Percentiles rank a stretch among this genome's conserved stretches.
phyloP scores from a whole-genome alignment of 2,797 vertebrate genomes.

The Enteromius anoplus region DNA sequence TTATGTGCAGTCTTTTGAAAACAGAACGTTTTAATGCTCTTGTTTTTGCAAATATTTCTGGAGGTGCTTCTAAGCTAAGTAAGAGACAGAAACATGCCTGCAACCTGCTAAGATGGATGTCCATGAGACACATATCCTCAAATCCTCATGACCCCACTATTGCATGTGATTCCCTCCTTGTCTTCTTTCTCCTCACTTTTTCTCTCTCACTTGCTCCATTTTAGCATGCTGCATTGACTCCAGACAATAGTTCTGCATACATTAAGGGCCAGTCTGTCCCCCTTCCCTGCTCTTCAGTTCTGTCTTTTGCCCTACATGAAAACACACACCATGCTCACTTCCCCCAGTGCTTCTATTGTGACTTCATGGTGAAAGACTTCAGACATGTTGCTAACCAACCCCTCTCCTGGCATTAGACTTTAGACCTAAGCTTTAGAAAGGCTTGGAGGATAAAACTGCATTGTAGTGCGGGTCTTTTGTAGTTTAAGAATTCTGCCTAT shows the following conservation, averaged over 20 bases:
- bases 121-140: slow-evolving; percentile 54
- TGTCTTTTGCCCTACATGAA: slow-evolving; percentile 31
- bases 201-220: slow-evolving; percentile 64
- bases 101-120: slow-evolving; percentile 48
- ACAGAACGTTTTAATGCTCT: neutral
- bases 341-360: slow-evolving; percentile 41
- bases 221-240: slow-evolving; percentile 76
- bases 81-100: neutral
- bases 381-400: slow-evolving; percentile 25
- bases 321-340: slow-evolving; percentile 41
- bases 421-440: slow-evolving; percentile 5
- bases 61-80: neutral
- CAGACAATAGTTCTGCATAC: slow-evolving; percentile 78
- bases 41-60: neutral
- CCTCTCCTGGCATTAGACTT: slow-evolving; percentile 17
- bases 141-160: slow-evolving; percentile 40
- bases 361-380: slow-evolving; percentile 25
- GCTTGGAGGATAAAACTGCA: neutral
- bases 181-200: slow-evolving; percentile 55
- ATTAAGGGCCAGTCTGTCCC: slow-evolving; percentile 70
- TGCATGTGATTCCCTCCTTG: slow-evolving; percentile 57
- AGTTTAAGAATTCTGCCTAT: neutral
- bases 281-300: slow-evolving; percentile 61
- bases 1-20: neutral
- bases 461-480: slow-evolving; percentile 16